phyloP scores from a whole-genome alignment of 2,113 vertebrate genomes.

The Hyperopisus bebe region DNA sequence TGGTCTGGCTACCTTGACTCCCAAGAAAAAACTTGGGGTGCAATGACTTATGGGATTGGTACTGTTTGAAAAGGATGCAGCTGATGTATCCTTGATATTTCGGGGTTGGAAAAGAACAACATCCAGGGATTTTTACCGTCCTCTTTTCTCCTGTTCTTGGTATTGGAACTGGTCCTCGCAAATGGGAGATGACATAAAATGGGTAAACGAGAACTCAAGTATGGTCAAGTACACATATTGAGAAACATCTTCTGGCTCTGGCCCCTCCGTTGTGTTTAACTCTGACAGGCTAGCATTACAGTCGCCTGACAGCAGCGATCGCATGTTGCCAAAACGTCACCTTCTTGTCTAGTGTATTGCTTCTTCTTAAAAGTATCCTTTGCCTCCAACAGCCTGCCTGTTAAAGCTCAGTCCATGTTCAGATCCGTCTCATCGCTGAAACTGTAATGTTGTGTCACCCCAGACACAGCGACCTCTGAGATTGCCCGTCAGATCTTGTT shows the following conservation, averaged over 20 bases:
- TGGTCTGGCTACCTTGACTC: background rate
- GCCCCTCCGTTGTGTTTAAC: background rate
- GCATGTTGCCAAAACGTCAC: background rate
- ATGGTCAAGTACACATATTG: background rate
- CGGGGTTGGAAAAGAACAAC: background rate
- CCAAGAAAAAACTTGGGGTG: background rate
- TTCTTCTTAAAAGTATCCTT: background rate
- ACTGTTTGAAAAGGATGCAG: background rate
- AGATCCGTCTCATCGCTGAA: background rate
- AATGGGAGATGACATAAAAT: background rate
- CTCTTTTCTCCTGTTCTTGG: background rate
- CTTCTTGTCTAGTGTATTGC: background rate
- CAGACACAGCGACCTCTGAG: background rate
- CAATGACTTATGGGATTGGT: background rate
- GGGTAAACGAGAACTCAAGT: background rate
- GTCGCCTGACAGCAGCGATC: background rate
- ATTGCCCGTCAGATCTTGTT: background rate
- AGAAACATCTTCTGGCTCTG: background rate
- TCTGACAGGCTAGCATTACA: background rate
- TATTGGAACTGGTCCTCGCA: background rate
- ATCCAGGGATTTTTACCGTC: background rate
- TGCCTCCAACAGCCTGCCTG: background rate
- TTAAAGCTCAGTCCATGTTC: background rate
- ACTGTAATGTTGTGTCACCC: background rate
- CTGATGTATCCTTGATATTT: background rate